Conservation (phyloP, 1,140 invertebrate species). For the Achroia grisella region DNA sequence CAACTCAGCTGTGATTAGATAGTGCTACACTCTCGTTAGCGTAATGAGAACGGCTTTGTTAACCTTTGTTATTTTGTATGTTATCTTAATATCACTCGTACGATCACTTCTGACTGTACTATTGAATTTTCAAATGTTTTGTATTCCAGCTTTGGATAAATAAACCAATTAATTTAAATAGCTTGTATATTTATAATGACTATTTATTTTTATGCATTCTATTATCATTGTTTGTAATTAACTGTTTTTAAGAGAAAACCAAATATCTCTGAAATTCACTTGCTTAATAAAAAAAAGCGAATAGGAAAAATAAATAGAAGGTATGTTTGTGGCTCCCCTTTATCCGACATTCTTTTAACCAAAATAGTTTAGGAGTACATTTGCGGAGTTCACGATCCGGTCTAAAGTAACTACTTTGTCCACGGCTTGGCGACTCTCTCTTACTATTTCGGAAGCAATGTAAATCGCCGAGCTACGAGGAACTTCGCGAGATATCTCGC, state of each 20-base stretch:
- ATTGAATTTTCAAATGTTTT: no score
- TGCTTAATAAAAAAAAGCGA: no score
- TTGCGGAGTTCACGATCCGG: slow-evolving; percentile 2
- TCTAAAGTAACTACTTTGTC: background rate
- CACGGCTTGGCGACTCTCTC: background rate
- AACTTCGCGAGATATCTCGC: slow-evolving; percentile 64
- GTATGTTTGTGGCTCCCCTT: background rate
- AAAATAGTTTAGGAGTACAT: slow-evolving; percentile 2
- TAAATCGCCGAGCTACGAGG: slow-evolving; percentile 59
- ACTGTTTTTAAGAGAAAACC: no score
- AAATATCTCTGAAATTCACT: no score
- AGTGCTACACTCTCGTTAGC: slow-evolving; percentile 62
- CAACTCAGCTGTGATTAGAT: slow-evolving; percentile 67
- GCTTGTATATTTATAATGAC: no score
- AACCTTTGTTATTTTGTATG: slow-evolving; percentile 36
- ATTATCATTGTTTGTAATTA: no score
- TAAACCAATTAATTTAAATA: no score
- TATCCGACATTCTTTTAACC: background rate
- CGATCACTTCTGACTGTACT: background rate
- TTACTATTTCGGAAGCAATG: slow-evolving; percentile 64
- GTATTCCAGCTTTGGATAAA: no score
- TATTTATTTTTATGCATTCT: no score
- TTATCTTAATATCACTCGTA: slow-evolving; percentile 25
- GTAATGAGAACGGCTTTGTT: slow-evolving; percentile 57
- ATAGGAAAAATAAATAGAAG: no score